phyloP scores from a whole-genome alignment of 2,797 vertebrate species.

The Oreochromis grahami region DNA sequence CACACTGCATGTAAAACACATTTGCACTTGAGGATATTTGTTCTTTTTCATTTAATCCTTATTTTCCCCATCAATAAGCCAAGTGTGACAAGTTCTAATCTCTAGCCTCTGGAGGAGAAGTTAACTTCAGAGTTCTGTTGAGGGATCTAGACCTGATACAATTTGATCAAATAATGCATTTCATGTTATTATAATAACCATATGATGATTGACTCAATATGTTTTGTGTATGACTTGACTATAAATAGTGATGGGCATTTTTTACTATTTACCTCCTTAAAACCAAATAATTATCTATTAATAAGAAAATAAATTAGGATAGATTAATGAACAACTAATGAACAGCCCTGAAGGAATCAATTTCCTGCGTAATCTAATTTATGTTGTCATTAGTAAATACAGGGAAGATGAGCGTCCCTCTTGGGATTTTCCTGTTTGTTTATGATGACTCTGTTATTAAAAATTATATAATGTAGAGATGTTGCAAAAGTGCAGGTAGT shows the following conservation, averaged over 20 bases:
- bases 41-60: not conserved
- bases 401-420: not conserved
- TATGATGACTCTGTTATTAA: not conserved
- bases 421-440: not conserved
- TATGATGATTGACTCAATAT: not conserved
- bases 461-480: not conserved
- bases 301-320: not conserved
- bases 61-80: not conserved
- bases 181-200: not conserved
- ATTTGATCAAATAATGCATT: not conserved
- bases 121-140: not conserved
- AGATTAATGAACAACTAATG: not conserved
- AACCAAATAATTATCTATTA: not conserved
- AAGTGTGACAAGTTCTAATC: not conserved
- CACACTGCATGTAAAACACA: not conserved
- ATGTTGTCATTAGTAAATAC: not conserved
- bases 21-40: not conserved
- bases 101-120: not conserved
- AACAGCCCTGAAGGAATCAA: not conserved
- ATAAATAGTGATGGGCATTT: not conserved
- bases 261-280: not conserved
- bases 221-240: not conserved
- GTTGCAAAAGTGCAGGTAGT: not conserved
- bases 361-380: not conserved
- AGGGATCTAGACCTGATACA: not conserved